Base-by-base conservation (phyloP, 2,888 invertebrate genomes). In the Hyposoter didymator region DNA sequence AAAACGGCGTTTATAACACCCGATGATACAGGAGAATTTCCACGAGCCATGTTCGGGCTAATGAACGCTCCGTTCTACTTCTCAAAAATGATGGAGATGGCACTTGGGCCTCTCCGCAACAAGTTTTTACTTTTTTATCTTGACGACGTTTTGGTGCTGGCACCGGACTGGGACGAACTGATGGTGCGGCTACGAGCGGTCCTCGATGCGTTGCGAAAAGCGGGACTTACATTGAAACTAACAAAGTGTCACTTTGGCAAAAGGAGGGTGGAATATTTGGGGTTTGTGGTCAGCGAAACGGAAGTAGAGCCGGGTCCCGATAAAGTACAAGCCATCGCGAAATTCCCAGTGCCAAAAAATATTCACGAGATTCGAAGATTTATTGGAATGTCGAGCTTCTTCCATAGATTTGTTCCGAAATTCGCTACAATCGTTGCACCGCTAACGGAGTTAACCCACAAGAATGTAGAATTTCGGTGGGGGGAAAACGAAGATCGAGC, bases 1-100 rank as follows among this genome's bases (percentile, higher is more conserved):
- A 90, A 90, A 52, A 94, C 93, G 0, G 91, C 92, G 0, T 93
- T 94, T 75, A 91, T 92, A 0, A 94, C 93, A 0, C 91, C 92
- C 0, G 90, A 92, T 55, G 93, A 93, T 0, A 90, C 92, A 17
- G 93, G 88, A 43, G 91, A 93, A 82, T 93, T 90, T 64, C 88
- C 91, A 6, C 82, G 91, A 0, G 91, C 93, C 91, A 92, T 92
- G 0, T 94, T 94, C 76, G 93, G 93, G 0, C 87, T 94, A 0
- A 87, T 88, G 0, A 94, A 94, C 82, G 93, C 94, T 0, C 93
- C 93, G 0, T 88, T 91, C 0, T 90, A 91, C 0, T 94, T 93
- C 80, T 92, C 93, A 62, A 86, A 90, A 22, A 87, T 92, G 83
- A 92, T 93, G 84, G 90, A 92, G 52, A 84, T 87, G n/a, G 87